Conservation (phyloP, 2,888 invertebrate species). For the Odontocerum albicorne region DNA sequence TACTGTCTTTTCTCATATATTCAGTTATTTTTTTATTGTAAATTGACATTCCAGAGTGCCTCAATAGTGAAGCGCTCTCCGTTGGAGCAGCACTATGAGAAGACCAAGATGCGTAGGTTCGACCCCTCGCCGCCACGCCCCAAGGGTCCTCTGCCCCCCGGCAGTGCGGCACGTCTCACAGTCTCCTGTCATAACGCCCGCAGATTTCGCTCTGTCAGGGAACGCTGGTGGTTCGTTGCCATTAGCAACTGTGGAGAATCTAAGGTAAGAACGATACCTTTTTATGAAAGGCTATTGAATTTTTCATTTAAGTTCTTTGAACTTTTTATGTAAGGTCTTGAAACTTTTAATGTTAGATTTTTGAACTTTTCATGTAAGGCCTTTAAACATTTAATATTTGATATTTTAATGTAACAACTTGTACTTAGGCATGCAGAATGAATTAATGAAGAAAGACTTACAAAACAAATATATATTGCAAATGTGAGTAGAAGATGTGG, state of each 20-base stretch:
- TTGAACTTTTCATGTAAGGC: no score
- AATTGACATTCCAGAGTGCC: conserved; percentile 3
- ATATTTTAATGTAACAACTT: no score
- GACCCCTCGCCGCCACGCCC: conserved; percentile 38
- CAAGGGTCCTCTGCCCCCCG: conserved; percentile 36
- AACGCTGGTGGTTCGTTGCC: conserved; percentile 94
- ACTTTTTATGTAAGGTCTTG: no score
- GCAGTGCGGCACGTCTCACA: conserved; percentile 40
- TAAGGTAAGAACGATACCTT: no score
- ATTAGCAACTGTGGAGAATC: conserved; percentile 75
- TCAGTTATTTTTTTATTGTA: neutral
- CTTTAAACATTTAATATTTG: no score
- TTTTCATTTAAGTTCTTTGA: no score
- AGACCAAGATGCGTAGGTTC: conserved; percentile 21
- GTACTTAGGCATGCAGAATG: no score
- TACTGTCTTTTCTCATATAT: neutral
- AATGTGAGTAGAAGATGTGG: no score
- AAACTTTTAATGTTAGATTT: no score
- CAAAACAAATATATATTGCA: no score
- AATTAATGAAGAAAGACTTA: no score
- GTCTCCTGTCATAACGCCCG: conserved; percentile 68
- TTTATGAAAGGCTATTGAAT: no score
- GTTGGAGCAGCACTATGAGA: conserved; percentile 13
- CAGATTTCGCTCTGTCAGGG: conserved; percentile 76
- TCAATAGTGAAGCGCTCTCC: conserved; percentile 16